Base-by-base conservation (phyloP, 2,888 invertebrate species). In the Arctia plantaginis region DNA sequence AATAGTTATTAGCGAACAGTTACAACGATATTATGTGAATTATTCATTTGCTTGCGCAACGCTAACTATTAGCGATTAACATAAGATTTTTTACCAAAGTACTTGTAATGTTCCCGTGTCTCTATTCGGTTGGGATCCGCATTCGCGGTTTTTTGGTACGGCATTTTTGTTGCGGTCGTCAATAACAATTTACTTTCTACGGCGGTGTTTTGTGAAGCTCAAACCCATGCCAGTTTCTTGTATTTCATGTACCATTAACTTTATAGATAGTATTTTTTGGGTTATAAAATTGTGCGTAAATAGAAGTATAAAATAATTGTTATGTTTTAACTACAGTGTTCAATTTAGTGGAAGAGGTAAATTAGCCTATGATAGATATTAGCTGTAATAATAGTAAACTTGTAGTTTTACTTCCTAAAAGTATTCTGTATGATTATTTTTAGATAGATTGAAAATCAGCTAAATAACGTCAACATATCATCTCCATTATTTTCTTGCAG, bases 1-100 rank as follows among this genome's bases (percentile, higher is more conserved):
- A 76, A 76, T 82, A 76, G 80, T 82, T 66, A 85, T 82, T 85
- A 84, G 68, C 73, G 76, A 76, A 82, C 79, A 76, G 83, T 84
- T 80, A 83, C 66, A 73, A 69, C 59, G 39, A 68, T 82, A n/a
- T n/a, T n/a, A 73, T 51, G 68, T 83, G 81, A 78, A 84, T 84
- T 75, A 83, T 83, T 82, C 82, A 83, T 83, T 67, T 12, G 69
- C 76, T 83, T 82, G 78, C 75, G 80, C 64, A 83, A 83, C 74
- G 64, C 35, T 66, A 74, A 77, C 74, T 76, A 83, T 80, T 79
- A 76, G 74, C 67, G 71, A 76, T 76, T 59, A 79, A 74, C 76
- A 75, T 84, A 65, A 39, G 41, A 47, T 74, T 70, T 77, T 80
- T 75, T 66, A 59, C 20, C 15, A 27, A 33, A 30, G 55, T n/a